These are phyloP conservation scores for Egretta garzetta DNA, from an alignment of 2,113 vertebrate genomes.

Conservation along the genomic window DNA sequence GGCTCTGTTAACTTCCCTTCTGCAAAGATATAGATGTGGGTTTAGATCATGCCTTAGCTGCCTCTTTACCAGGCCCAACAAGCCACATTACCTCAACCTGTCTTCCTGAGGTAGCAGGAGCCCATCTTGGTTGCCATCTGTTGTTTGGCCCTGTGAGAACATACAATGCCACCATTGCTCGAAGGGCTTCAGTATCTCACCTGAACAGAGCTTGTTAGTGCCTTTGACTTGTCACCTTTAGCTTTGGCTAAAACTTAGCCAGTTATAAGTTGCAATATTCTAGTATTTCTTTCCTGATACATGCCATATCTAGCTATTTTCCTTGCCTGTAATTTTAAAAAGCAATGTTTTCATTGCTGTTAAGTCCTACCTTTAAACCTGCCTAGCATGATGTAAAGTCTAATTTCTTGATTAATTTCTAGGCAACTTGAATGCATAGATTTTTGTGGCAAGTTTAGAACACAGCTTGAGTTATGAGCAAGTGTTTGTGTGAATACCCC, in stretches of 20 bases:
- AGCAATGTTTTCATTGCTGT: not conserved
- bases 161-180: fast-evolving
- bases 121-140: fast-evolving
- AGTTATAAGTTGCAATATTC: not conserved
- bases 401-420: not conserved
- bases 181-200: not conserved
- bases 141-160: not conserved
- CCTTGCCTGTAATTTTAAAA: not conserved
- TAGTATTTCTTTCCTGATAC: not conserved
- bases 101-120: not conserved
- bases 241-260: not conserved
- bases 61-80: not conserved
- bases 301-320: not conserved
- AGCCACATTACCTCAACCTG: not conserved
- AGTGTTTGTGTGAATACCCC: not conserved
- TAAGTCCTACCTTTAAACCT: not conserved
- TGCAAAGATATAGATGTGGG: no score
- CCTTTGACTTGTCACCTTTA: not conserved
- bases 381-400: not conserved
- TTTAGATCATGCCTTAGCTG: not conserved
- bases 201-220: not conserved
- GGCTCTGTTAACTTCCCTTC: not conserved
- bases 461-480: not conserved
- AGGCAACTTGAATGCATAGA: not conserved
- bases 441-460: not conserved